Evolutionary conservation across 2,113 vertebrate genomes (phyloP).

Genomic region (Prionailurus viverrinus): DNA sequence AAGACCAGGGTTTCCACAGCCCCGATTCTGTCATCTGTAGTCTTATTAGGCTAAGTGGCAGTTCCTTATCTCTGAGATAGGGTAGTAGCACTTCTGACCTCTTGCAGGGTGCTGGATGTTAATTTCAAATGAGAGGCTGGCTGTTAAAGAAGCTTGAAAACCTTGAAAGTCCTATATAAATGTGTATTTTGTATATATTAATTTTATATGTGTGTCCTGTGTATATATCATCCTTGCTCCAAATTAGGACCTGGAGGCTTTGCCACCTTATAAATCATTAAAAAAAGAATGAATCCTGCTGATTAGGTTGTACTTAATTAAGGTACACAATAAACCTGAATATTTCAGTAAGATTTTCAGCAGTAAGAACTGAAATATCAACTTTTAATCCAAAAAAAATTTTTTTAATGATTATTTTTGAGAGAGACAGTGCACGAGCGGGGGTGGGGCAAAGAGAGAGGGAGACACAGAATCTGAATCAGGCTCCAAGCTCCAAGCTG

Average conservation of each 20-base stretch:
- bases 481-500: no score
- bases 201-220: background rate
- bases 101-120: background rate
- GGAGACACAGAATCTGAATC: no score
- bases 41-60: background rate
- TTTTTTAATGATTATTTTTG: no score
- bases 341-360: slow-evolving; percentile 20
- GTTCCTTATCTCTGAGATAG: background rate
- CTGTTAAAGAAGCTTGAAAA: background rate
- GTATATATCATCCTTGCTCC: background rate
- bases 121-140: background rate
- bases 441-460: no score
- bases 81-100: background rate
- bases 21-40: background rate
- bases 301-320: background rate
- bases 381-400: background rate
- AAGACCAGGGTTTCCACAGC: background rate
- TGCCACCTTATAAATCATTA: background rate
- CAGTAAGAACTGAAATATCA: background rate
- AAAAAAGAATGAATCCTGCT: background rate
- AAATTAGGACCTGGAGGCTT: background rate
- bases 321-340: background rate
- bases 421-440: no score
- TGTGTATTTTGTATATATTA: background rate
- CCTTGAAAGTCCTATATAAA: background rate